phyloP scores from a whole-genome alignment of 1,140 invertebrate genomes.

The Nymphalis io region DNA sequence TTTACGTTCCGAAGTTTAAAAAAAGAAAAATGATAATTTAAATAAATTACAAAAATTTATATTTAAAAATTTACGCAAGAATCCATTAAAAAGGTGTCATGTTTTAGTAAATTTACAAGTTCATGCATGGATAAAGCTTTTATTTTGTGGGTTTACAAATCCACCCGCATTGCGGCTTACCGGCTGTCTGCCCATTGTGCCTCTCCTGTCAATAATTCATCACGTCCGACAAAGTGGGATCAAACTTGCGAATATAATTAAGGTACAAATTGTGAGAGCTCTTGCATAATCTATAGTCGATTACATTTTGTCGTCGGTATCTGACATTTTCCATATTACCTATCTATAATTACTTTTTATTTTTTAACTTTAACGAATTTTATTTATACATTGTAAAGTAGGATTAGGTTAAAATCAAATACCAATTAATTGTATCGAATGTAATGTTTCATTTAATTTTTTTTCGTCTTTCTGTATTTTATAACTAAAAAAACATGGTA shows the following conservation, averaged over 20 bases:
- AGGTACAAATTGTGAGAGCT: slow-evolving; percentile 11
- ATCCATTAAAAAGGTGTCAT: slow-evolving; percentile 5
- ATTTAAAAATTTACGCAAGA: neutral
- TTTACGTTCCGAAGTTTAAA: too few relatives aligned
- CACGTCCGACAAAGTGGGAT: slow-evolving; percentile 19
- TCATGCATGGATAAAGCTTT: slow-evolving; percentile 24
- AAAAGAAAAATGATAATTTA: neutral
- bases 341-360: neutral
- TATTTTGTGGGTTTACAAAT: slow-evolving; percentile 28
- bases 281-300: neutral
- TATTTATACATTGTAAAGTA: too few relatives aligned
- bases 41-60: neutral
- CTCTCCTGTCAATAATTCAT: slow-evolving; percentile 30
- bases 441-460: too few relatives aligned
- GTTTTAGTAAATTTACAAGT: slow-evolving; percentile 23
- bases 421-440: too few relatives aligned
- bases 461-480: too few relatives aligned
- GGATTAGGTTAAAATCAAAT: too few relatives aligned
- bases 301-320: neutral
- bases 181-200: slow-evolving; percentile 26
- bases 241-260: slow-evolving; percentile 14
- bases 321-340: neutral
- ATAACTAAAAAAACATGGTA: too few relatives aligned
- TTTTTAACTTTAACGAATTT: too few relatives aligned
- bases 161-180: slow-evolving; percentile 33